Evolutionary conservation across 2,888 invertebrate genomes (phyloP).

Genomic region (Resseliella maxima): DNA sequence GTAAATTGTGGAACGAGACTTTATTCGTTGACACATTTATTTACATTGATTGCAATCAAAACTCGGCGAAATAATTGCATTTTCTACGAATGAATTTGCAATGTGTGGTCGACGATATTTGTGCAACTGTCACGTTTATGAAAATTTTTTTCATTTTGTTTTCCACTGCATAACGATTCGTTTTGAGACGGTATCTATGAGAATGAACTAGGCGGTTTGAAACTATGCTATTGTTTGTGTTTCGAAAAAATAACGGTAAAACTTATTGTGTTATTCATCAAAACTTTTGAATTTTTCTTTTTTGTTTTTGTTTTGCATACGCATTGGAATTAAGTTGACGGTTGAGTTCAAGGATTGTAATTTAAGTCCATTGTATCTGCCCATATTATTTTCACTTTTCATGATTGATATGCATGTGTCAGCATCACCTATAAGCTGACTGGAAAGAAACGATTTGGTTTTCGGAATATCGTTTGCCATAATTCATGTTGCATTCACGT

Average conservation of each 20-base stretch:
- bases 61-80: not conserved
- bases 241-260: not conserved
- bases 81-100: not conserved
- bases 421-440: too few species aligned
- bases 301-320: not conserved
- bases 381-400: not conserved
- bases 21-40: not conserved
- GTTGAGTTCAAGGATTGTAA: slow-evolving; percentile 17
- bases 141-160: too few species aligned
- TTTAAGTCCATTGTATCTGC: not conserved
- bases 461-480: not conserved
- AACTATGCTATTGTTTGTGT: not conserved
- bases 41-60: not conserved
- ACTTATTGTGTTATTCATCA: too few species aligned
- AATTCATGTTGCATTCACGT: not conserved
- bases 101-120: not conserved
- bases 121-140: not conserved
- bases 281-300: too few species aligned
- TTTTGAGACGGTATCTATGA: too few species aligned
- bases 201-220: not conserved
- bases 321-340: not conserved
- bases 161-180: not conserved
- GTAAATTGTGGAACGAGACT: not conserved
- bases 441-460: not conserved
- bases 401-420: not conserved